Conservation (phyloP, 1,140 invertebrate species). For the Pachyrhynchus sulphureomaculatus region DNA sequence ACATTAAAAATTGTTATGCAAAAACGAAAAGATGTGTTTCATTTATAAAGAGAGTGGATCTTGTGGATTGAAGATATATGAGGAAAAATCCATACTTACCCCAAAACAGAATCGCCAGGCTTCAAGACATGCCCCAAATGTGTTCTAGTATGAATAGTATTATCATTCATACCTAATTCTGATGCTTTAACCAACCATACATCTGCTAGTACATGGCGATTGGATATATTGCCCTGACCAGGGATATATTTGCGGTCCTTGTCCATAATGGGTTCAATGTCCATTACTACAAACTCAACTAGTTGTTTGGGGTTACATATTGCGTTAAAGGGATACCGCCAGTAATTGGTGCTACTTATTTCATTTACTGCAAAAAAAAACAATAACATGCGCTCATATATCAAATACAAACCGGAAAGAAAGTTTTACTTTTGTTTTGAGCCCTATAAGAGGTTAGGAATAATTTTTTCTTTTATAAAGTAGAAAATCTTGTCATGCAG, state of each 20-base stretch:
- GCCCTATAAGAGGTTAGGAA: too few relatives aligned
- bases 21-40: too few relatives aligned
- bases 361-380: conserved; percentile 72
- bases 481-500: too few relatives aligned
- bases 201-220: conserved; percentile 88
- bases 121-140: conserved; percentile 94
- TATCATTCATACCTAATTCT: conserved; percentile 85
- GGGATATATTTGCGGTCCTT: conserved; percentile 77
- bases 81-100: too few relatives aligned
- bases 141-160: conserved; percentile 80
- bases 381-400: background rate
- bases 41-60: too few relatives aligned
- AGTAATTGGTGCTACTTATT: conserved; percentile 77
- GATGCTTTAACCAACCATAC: conserved; percentile 89
- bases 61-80: too few relatives aligned
- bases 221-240: conserved; percentile 83
- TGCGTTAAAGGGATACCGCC: conserved; percentile 81
- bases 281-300: conserved; percentile 93
- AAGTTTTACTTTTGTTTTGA: too few relatives aligned
- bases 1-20: too few relatives aligned
- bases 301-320: conserved; percentile 91
- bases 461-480: background rate
- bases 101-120: conserved; percentile 89
- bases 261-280: conserved; percentile 81
- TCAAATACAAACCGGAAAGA: too few relatives aligned